These are phyloP conservation scores for Octodonta nipae DNA, from an alignment of 2,888 invertebrate genomes.

Conservation along the genomic window DNA sequence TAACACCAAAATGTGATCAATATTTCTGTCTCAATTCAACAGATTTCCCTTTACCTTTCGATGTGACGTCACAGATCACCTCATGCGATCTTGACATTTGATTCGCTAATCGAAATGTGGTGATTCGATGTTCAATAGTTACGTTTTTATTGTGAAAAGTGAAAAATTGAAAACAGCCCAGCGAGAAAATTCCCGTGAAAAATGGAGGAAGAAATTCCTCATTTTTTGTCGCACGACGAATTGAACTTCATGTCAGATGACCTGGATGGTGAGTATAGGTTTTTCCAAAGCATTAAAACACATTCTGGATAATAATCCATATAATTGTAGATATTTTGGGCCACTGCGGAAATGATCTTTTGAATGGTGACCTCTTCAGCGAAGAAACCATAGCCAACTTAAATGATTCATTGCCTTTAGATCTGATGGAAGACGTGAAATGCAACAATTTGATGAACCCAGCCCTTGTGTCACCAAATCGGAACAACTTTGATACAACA, in stretches of 20 bases:
- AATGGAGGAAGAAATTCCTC: constrained; percentile 34
- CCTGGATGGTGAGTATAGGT: constrained; percentile 50
- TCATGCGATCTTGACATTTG: constrained; percentile 38
- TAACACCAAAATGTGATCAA: no score
- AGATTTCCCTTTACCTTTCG: no score
- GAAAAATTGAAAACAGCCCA: constrained; percentile 3
- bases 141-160: constrained; percentile 2
- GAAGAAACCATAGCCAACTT: constrained; percentile 40
- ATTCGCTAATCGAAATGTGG: constrained; percentile 42
- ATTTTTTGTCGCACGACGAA: constrained; percentile 35
- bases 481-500: constrained; percentile 10
- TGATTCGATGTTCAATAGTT: constrained; percentile 22
- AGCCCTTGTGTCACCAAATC: constrained; percentile 6
- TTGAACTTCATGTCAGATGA: constrained; percentile 52
- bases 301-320: neutral
- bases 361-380: constrained; percentile 41
- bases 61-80: constrained; percentile 46
- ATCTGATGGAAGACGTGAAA: constrained; percentile 34
- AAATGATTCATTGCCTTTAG: constrained; percentile 37
- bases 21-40: no score
- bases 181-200: neutral
- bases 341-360: constrained; percentile 53
- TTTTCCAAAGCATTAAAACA: constrained; percentile 3
- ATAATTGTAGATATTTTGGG: constrained; percentile 44
- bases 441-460: constrained; percentile 21